Percentiles rank a stretch among this genome's conserved stretches.
These are phyloP conservation scores for Agriotes lineatus DNA, from an alignment of 2,888 invertebrate genomes.

Conservation along the genomic window DNA sequence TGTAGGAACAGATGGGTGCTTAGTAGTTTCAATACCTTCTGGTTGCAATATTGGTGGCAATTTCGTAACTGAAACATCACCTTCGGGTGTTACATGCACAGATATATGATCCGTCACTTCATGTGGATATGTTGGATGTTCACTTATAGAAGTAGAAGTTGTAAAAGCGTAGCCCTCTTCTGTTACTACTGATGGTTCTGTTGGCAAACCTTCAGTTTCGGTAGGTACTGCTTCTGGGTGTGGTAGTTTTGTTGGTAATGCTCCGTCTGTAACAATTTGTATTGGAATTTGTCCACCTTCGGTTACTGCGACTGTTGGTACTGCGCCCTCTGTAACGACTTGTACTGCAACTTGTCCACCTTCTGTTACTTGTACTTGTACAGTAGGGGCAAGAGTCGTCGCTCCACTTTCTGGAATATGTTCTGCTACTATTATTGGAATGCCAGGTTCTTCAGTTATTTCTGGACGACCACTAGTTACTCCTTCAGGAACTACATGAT, in stretches of 20 bases:
- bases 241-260: not conserved
- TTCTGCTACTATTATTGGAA: not conserved
- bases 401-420: too few species aligned
- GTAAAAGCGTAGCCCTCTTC: too few species aligned
- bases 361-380: not conserved
- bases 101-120: too few species aligned
- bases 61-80: not conserved
- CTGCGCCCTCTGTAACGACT: not conserved
- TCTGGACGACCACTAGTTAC: slow-evolving; percentile 23
- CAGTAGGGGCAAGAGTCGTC: too few species aligned
- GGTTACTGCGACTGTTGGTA: not conserved
- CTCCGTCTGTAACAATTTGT: not conserved
- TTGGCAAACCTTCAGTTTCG: slow-evolving; percentile 10
- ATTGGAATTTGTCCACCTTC: not conserved
- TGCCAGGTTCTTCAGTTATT: not conserved
- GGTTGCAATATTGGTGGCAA: not conserved
- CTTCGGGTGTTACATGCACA: too few species aligned
- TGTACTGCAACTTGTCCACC: not conserved
- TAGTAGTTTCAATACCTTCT: slow-evolving; percentile 11
- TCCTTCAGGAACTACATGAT: not conserved
- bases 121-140: not conserved
- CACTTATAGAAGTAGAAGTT: too few species aligned
- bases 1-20: not conserved
- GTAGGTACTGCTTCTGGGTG: not conserved
- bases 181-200: not conserved